Conservation (phyloP, 1,140 invertebrate species). For the Zophobas morio region DNA sequence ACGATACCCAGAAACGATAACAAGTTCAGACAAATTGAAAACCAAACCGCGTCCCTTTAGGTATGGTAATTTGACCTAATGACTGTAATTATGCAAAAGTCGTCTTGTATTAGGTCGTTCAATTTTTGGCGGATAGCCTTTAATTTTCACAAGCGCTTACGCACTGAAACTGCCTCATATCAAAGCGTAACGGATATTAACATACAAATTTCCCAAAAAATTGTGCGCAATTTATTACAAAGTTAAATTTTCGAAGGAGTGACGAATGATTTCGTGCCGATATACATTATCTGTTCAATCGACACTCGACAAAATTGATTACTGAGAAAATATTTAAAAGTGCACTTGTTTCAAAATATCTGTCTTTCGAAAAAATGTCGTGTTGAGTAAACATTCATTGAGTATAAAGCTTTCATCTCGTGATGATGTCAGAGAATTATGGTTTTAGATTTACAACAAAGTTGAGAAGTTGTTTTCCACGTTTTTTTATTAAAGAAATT, state of each 20-base stretch:
- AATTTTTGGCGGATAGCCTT: conserved; percentile 15
- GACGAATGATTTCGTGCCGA: conserved; percentile 4
- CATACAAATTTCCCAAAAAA: conserved; percentile 23
- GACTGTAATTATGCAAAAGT: conserved; percentile 37
- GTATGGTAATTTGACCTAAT: conserved; percentile 20
- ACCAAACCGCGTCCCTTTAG: not conserved
- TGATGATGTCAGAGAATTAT: no score
- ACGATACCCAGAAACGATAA: not conserved
- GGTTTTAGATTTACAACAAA: no score
- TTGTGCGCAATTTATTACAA: not conserved
- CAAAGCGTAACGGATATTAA: not conserved
- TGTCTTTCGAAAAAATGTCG: not conserved
- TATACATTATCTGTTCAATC: conserved; percentile 2
- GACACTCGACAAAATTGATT: not conserved
- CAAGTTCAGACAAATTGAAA: conserved; percentile 29
- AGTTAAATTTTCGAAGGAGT: not conserved
- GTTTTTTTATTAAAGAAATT: no score
- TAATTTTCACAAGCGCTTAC: conserved; percentile 36
- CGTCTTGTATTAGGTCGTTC: conserved; percentile 20
- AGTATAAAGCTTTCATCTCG: no score
- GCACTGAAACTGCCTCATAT: conserved; percentile 7
- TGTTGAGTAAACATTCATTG: no score
- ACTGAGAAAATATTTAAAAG: not conserved
- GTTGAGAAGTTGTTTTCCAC: no score
- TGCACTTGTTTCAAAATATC: not conserved